Base-by-base conservation (phyloP, 2,888 invertebrate species). In the Meiosimyza decipiens region DNA sequence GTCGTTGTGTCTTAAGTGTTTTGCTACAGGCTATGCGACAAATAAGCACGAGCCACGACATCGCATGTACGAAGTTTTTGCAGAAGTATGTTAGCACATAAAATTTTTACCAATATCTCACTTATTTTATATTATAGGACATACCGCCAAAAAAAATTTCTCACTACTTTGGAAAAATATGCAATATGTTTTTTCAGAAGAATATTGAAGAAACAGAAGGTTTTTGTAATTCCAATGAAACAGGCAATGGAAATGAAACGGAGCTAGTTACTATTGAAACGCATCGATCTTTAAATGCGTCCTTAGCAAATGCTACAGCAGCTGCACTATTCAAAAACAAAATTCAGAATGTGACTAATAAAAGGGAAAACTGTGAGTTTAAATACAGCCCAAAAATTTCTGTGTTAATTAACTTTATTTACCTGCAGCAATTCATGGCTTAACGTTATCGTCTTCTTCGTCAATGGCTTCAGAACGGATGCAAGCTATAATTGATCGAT, bases 31-130 rank as follows among this genome's bases (percentile, higher is more conserved):
- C 1, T 82, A 74, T 51, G 77, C 78, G 0, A 79, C 77, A 22
- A 80, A 81, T 57, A 85, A 84, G 64, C 87, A 87, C 71, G 80
- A 80, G 70, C 73, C 76, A 2, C 77, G 81, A 9, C 87, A 87
- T 79, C 85, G 86, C 12, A 85, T 87, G 82, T 84, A 79, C 74
- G 87, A 87, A 75, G 83, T 86, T 11, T 86, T 83, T 72, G 79
- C 80, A 2, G 86, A 86, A 75, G 83, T 83, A 78, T 75, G 3
- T 22, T n/a, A 62, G 16, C 33, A 50, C 28, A 28, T n/a, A 51
- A 62, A 13, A 50, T 28, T 59, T 13, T 9, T 64, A 15, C 54
- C 51, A n/a, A n/a, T 40, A 5, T 33, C 7, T n/a, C 3, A 18
- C n/a, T 15, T 22, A 66, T 52, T 69, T 55, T 51, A 63, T 54